Conservation (phyloP, 2,113 vertebrate genomes). For the Hipposideros armiger region DNA sequence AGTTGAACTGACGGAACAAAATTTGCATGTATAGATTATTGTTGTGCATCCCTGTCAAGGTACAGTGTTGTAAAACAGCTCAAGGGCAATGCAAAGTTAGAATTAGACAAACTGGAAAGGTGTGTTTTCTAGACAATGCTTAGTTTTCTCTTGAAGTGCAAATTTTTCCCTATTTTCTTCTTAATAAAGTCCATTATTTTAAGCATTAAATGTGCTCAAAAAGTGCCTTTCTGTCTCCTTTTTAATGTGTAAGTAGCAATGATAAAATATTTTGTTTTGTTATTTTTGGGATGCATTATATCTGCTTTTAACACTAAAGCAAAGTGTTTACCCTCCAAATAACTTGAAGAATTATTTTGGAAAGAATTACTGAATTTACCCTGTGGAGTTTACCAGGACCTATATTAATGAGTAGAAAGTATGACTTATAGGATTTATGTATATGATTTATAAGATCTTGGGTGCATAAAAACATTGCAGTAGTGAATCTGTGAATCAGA, state of each 20-base stretch:
- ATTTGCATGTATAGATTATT: neutral
- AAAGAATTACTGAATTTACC: constrained; percentile 37
- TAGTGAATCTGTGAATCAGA: constrained; percentile 4
- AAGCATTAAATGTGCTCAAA: constrained; percentile 33
- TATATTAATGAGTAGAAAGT: constrained; percentile 41
- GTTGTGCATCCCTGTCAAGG: neutral
- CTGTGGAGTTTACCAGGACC: neutral
- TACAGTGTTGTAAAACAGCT: constrained; percentile 31
- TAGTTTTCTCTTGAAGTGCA: neutral
- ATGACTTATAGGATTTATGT: neutral
- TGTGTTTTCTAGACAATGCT: neutral
- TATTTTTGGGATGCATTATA: constrained; percentile 18
- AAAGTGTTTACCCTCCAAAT: constrained; percentile 67
- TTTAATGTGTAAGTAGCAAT: constrained; percentile 52
- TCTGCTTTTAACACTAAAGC: constrained; percentile 73
- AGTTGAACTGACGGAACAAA: constrained; percentile 5
- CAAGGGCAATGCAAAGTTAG: neutral
- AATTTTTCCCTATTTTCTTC: neutral
- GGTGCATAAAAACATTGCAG: constrained; percentile 64
- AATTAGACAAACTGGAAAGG: neutral
- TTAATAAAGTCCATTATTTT: constrained; percentile 41
- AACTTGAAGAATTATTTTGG: constrained; percentile 71
- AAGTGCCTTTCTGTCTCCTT: constrained; percentile 59
- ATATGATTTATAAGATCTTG: constrained; percentile 27
- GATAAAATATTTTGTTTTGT: neutral